These are phyloP conservation scores for Linnaemya tessellans DNA, from an alignment of 2,888 invertebrate species.

Conservation along the genomic window DNA sequence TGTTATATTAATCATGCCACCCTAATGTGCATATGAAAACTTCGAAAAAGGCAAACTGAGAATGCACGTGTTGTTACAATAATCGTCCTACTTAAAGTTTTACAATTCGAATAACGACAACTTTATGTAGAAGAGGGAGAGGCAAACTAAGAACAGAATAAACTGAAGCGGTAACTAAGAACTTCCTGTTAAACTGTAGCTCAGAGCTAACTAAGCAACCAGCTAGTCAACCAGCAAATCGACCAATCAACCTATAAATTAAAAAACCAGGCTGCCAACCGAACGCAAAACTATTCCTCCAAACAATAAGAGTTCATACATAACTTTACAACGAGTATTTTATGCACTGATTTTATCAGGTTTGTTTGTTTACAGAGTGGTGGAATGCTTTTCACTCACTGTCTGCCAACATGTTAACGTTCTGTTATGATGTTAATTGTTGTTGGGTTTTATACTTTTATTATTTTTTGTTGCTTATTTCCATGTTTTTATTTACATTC, in stretches of 20 bases:
- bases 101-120: slow-evolving; percentile 7
- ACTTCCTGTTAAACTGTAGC: slow-evolving; percentile 46
- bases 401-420: slow-evolving; percentile 5
- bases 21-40: too few relatives aligned
- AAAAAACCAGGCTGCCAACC: slow-evolving; percentile 14
- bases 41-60: neutral
- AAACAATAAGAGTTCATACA: neutral
- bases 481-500: neutral
- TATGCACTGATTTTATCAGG: neutral
- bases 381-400: slow-evolving; percentile 31
- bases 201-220: slow-evolving; percentile 28
- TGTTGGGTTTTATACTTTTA: slow-evolving; percentile 8
- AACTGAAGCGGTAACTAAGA: slow-evolving; percentile 35
- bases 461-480: slow-evolving; percentile 11
- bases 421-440: slow-evolving; percentile 12
- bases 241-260: slow-evolving; percentile 12
- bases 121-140: slow-evolving; percentile 24
- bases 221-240: neutral
- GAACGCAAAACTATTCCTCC: neutral
- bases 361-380: neutral
- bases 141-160: slow-evolving; percentile 1
- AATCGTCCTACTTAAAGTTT: slow-evolving; percentile 61
- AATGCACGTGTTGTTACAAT: slow-evolving; percentile 64
- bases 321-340: too few relatives aligned
- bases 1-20: too few relatives aligned